Evolutionary conservation across 2,113 vertebrate species (phyloP), one percentile per base, ranked within the genome.

Genomic region (Crypturellus undulatus): DNA sequence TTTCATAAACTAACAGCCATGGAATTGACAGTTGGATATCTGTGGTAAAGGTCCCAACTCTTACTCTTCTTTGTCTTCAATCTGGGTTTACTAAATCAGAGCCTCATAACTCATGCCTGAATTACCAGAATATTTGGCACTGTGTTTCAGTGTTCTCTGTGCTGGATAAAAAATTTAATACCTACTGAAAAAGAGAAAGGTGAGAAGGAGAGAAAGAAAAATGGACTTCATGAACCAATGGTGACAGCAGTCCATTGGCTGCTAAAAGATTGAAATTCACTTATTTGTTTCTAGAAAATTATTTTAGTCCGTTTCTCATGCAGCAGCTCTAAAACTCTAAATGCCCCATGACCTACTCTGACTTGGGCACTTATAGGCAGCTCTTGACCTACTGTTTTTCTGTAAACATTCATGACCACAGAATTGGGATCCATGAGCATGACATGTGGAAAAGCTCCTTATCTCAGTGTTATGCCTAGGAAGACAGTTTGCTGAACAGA

Each of bases 401-500:
- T 21, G 3, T 36, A 68, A 45, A 43, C 3, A n/a, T 20, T 6
- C 60, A 63, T 28, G 26, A 34, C 19, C 7, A 24, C 6, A 59
- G 11, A 18, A 36, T 3, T 32, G 38, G 4, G 6, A 20, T 87
- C 6, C 12, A 56, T 51, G 18, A 4, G 8, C 13, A 78, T 62
- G 4, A 56, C 5, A 34, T 2, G 26, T 45, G 34, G n/a, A 42
- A n/a, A 24, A 73, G 16, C 1, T 77, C 4, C 17, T 59, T 22
- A 5, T 40, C 12, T 36, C n/a, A 69, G 10, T 6, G 2, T 17
- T 32, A 26, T 42, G 16, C 16, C 5, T 34, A 30, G 1, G 2
- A 75, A 45, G 6, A 24, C 22, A 34, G 3, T 3, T 62, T 67
- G 10, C 18, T 64, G 42, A 75, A 16, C 9, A 49, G 2, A 12